A percentile compares a stretch with the other conserved stretches of the same genome.
Evolutionary conservation across 2,797 vertebrate species (phyloP).

Genomic region (Moxostoma hubbsi): DNA sequence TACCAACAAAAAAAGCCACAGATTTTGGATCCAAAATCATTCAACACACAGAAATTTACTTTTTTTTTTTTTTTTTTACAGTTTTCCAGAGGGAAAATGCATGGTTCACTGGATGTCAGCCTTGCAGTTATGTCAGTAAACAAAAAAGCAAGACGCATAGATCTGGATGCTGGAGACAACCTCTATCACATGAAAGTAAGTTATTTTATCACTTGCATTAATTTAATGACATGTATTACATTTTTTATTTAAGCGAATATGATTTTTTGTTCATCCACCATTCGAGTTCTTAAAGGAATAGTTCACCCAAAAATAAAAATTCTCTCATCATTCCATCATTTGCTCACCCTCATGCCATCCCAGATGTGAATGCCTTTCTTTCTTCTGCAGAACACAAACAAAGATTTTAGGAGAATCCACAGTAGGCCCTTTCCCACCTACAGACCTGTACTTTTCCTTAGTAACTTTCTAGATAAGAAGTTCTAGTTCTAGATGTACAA

Average conservation of each 20-base stretch:
- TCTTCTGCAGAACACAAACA: too few relatives aligned
- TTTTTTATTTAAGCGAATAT: background rate
- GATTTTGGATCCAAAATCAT: background rate
- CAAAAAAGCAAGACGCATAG: constrained; percentile 89
- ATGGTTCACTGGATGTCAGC: constrained; percentile 87
- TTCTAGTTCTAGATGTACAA: too few relatives aligned
- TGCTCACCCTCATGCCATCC: too few relatives aligned
- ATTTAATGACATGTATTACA: background rate
- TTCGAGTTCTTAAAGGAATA: too few relatives aligned
- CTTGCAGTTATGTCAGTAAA: constrained; percentile 91
- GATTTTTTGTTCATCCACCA: background rate
- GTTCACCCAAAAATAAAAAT: too few relatives aligned
- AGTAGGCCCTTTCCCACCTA: too few relatives aligned
- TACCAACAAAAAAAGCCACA: background rate
- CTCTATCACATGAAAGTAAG: constrained; percentile 93
- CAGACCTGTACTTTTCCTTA: too few relatives aligned
- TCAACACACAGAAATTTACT: background rate
- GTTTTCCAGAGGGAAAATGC: constrained; percentile 87
- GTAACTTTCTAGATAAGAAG: too few relatives aligned
- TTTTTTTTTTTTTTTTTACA: constrained; percentile 53
- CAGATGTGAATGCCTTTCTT: too few relatives aligned
- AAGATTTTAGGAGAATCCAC: too few relatives aligned
- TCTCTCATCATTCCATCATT: too few relatives aligned
- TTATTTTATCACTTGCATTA: background rate
- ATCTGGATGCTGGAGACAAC: constrained; percentile 90